Conservation (phyloP, 2,113 vertebrate genomes). For the Gracilinanus agilis region DNA sequence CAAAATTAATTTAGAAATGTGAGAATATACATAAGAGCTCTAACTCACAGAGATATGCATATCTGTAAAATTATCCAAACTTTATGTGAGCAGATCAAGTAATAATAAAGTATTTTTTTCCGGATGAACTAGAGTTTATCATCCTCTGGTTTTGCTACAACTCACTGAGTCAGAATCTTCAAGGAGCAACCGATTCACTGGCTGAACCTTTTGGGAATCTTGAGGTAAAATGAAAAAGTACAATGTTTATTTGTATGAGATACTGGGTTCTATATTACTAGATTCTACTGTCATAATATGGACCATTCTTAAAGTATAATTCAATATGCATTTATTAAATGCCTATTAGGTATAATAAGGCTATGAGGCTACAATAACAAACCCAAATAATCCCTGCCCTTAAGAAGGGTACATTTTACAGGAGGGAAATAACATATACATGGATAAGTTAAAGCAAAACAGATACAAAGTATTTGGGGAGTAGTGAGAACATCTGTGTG, state of each 20-base stretch:
- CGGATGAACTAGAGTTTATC: not conserved
- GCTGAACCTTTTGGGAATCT: not conserved
- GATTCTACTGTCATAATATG: not conserved
- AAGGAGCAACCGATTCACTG: not conserved
- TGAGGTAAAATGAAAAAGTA: not conserved
- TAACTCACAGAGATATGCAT: not conserved
- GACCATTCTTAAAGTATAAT: not conserved
- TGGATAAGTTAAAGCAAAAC: not conserved
- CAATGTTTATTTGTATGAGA: not conserved
- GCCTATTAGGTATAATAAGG: not conserved
- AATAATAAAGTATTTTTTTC: not conserved
- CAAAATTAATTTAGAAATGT: not conserved
- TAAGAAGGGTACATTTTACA: not conserved
- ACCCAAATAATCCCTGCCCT: not conserved
- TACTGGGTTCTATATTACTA: not conserved
- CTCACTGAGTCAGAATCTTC: not conserved
- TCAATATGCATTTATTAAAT: not conserved
- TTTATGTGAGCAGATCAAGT: not conserved
- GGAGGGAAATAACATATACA: not conserved
- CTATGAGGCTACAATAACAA: not conserved
- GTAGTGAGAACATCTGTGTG: not conserved
- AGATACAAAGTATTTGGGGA: not conserved
- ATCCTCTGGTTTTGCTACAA: not conserved
- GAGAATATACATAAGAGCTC: not conserved
- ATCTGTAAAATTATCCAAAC: not conserved